Percentiles rank a stretch among this genome's conserved stretches.
phyloP scores from a whole-genome alignment of 2,888 invertebrate genomes.

The Carcina quercana region DNA sequence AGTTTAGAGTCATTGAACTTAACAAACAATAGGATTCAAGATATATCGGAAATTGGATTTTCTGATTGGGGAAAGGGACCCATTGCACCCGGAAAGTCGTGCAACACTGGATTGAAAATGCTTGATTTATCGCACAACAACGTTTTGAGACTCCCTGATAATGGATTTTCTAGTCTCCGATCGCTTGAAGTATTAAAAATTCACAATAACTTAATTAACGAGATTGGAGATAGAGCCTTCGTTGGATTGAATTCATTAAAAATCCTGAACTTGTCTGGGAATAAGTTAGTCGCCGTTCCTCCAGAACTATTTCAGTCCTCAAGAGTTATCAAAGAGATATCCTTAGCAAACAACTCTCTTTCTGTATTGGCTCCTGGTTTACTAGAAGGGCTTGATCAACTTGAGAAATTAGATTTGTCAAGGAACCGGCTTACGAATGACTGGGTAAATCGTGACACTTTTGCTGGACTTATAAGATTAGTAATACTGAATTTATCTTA shows the following conservation, averaged over 20 bases:
- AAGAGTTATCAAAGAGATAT: conserved; percentile 80
- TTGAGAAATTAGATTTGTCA: conserved; percentile 83
- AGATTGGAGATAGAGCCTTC: conserved; percentile 84
- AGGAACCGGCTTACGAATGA: conserved; percentile 82
- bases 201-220: conserved; percentile 84
- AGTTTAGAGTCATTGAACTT: conserved; percentile 81
- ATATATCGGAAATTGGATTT: conserved; percentile 83
- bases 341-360: conserved; percentile 87
- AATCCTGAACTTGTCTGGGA: conserved; percentile 85
- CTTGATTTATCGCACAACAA: conserved; percentile 85
- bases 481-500: conserved; percentile 83
- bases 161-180: conserved; percentile 80
- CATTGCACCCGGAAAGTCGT: conserved; percentile 79
- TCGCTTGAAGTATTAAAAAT: conserved; percentile 81
- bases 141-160: conserved; percentile 79
- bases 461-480: conserved; percentile 81
- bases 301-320: conserved; percentile 85
- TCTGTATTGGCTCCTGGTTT: conserved; percentile 83
- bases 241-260: conserved; percentile 80
- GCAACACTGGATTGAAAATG: conserved; percentile 79
- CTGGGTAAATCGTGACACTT: conserved; percentile 85
- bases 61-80: conserved; percentile 82
- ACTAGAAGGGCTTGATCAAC: conserved; percentile 82
- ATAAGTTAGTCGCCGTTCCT: conserved; percentile 85
- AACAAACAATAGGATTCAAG: conserved; percentile 85